Evolutionary conservation across 2,888 invertebrate genomes (phyloP).

Genomic region (Drosophila niveifrons): DNA sequence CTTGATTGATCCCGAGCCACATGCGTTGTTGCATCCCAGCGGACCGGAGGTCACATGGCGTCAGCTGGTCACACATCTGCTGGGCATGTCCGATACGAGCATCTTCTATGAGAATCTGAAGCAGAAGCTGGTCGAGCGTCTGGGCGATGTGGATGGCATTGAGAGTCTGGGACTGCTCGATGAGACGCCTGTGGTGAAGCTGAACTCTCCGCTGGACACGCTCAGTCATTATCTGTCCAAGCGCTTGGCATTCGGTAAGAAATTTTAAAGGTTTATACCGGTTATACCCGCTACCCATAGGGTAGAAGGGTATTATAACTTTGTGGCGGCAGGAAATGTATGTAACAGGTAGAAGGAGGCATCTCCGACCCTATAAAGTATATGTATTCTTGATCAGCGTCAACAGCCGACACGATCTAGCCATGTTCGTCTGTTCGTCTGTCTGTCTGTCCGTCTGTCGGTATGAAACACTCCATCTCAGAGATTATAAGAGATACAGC

Average conservation of each 20-base stretch:
- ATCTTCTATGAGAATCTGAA: conserved; percentile 97
- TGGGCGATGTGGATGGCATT: conserved; percentile 91
- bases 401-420: too few relatives aligned
- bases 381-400: too few relatives aligned
- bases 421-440: too few relatives aligned
- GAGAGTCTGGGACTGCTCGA: conserved; percentile 95
- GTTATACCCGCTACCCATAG: too few relatives aligned
- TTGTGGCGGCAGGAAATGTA: too few relatives aligned
- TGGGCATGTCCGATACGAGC: conserved; percentile 93
- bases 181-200: conserved; percentile 92
- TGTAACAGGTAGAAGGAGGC: too few relatives aligned
- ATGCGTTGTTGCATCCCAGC: conserved; percentile 96
- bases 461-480: too few relatives aligned
- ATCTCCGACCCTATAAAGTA: too few relatives aligned
- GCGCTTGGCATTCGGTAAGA: conserved; percentile 90
- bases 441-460: too few relatives aligned
- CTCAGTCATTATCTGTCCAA: conserved; percentile 95
- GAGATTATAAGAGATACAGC: too few relatives aligned
- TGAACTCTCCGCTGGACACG: conserved; percentile 95
- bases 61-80: conserved; percentile 93
- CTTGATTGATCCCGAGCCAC: conserved; percentile 93
- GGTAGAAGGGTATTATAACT: too few relatives aligned
- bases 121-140: conserved; percentile 91
- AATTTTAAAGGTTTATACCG: too few relatives aligned
- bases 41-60: conserved; percentile 99